Percentiles rank a stretch among this genome's conserved stretches.
phyloP scores from a whole-genome alignment of 35 echinoderm and acorn worm species.

The Ophioderma brevispina region DNA sequence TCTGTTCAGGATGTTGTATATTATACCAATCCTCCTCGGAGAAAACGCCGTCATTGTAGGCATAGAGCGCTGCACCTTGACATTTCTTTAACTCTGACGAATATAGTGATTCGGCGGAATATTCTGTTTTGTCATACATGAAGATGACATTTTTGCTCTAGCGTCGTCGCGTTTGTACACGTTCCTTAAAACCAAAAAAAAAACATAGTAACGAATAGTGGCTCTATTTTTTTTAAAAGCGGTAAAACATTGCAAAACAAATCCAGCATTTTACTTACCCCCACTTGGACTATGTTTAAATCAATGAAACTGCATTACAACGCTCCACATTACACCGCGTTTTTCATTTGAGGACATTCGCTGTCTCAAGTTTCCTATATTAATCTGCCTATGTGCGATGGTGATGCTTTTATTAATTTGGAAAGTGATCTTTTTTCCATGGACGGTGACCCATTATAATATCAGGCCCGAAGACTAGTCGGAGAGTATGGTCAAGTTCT shows the following conservation, averaged over 20 bases:
- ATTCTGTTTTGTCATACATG: conserved; percentile 26
- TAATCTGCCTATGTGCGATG: no score
- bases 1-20: conserved; percentile 62
- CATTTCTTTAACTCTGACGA: background rate
- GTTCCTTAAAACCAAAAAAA: conserved; percentile 11
- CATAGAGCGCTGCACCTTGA: conserved; percentile 68
- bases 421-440: no score
- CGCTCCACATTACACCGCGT: no score
- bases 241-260: background rate
- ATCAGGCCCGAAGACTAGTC: no score
- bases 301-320: no score
- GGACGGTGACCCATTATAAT: no score
- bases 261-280: background rate
- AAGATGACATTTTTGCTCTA: conserved; percentile 45
- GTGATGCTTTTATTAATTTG: no score
- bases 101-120: background rate
- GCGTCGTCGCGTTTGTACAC: conserved; percentile 68
- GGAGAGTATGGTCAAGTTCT: no score
- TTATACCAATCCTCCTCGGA: conserved; percentile 59
- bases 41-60: conserved; percentile 76
- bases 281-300: background rate
- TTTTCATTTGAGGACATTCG: no score
- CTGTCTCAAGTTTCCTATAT: no score
- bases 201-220: background rate
- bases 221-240: no score